Base-by-base conservation (phyloP, 2,113 vertebrate species). In the Gasterosteus nipponicus region DNA sequence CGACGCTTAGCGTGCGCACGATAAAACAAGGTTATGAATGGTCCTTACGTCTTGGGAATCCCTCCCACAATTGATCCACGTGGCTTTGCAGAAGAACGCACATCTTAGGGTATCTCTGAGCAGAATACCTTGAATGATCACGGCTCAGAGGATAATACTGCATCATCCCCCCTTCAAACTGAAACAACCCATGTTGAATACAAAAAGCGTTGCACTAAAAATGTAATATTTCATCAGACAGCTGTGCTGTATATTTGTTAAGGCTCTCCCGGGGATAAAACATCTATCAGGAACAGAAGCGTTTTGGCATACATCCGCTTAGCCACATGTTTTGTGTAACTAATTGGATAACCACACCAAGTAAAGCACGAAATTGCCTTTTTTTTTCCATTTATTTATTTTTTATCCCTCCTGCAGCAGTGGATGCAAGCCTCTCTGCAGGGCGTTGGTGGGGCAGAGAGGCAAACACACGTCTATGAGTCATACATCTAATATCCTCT, bases 311-410 rank as follows among this genome's bases (percentile, higher is more conserved):
- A 87, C 88, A 87, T 82, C 84, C 83, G 69, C 86, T 86, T 85
- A 89, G 88, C 89, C 86, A 76, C 86, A 77, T 91, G 90, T 90
- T 91, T 91, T 92, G 89, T 93, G 85, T 92, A 91, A 91, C 89
- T 93, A 93, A 93, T 92, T 94, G 92, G 90, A 93, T 93, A 93
- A 93, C 89, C 91, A 89, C 87, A 92, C 89, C 88, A 89, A 93
- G 85, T 90, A 92, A 92, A 89, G 86, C 89, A 91, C 90, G 82
- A 92, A 93, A 93, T 93, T 92, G 89, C 80, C 90, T 91, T 83
- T 82, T 72, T 72, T 83, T 80, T 86, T 75, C 68, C 81, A 75
- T 86, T 75, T 57, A 77, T 70, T 57, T 58, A 74, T 69, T 83
- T 80, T 86, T 77, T 75, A 82, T 82, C 84, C 84, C 82, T 81